phyloP scores from a whole-genome alignment of 1,140 invertebrate genomes.

The Aethina tumida region DNA sequence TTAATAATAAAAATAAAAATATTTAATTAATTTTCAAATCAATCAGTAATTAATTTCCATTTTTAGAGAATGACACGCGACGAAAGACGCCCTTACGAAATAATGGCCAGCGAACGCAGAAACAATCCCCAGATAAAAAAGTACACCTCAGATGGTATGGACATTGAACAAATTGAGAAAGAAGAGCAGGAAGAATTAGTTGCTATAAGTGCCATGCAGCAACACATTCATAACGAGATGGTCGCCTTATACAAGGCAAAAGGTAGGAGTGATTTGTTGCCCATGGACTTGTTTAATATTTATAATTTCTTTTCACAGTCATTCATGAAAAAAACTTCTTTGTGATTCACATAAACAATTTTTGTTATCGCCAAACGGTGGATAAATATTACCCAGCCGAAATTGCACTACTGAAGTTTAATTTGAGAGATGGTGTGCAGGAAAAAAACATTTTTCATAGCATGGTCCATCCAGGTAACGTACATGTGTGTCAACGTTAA shows the following conservation, averaged over 20 bases:
- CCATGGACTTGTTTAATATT: neutral
- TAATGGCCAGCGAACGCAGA: conserved; percentile 8
- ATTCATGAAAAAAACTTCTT: conserved; percentile 30
- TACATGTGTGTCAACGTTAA: neutral
- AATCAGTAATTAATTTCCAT: no score
- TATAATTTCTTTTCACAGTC: conserved; percentile 15
- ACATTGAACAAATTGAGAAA: conserved; percentile 13
- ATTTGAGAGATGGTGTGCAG: conserved; percentile 40
- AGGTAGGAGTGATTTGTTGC: neutral
- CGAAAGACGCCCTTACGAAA: conserved; percentile 20
- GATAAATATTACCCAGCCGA: conserved; percentile 35
- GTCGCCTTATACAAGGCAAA: conserved; percentile 8
- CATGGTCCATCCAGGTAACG: conserved; percentile 40
- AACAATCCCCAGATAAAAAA: conserved; percentile 5
- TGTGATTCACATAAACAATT: conserved; percentile 39
- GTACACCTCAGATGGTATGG: conserved; percentile 18
- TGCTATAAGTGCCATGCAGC: conserved; percentile 10
- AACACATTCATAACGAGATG: conserved; percentile 13
- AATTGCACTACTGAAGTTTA: conserved; percentile 36
- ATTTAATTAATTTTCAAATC: neutral
- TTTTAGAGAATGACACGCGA: conserved; percentile 17
- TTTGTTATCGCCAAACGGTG: conserved; percentile 25
- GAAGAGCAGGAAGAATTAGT: conserved; percentile 9
- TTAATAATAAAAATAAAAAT: no score
- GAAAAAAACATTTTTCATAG: conserved; percentile 38